Evolutionary conservation across 1,140 invertebrate species (phyloP), one percentile per base, ranked within the genome.

Genomic region (Trigoniulus corallinus): DNA sequence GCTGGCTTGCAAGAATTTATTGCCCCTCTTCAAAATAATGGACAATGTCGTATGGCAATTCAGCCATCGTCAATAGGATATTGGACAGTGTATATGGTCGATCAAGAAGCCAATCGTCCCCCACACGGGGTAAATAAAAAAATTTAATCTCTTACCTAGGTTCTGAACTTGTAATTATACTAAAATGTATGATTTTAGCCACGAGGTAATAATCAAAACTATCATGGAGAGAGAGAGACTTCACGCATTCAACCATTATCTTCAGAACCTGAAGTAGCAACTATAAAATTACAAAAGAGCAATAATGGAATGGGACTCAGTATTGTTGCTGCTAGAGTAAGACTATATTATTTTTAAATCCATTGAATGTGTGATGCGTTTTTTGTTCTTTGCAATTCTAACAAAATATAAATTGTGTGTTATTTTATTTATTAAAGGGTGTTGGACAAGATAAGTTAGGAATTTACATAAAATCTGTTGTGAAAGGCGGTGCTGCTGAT

Each of bases 381-480:
- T 48, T 48, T 57, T 21, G 43, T 48, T 18, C 50, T 45, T 10
- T 18, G 7, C 13, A 24, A n/a, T n/a, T n/a, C n/a, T n/a, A 7
- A 34, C 15, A 34, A 34, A 34, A 34, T 20, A 7, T 20, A 7
- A 44, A 7, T 24, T 20, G 21, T 37, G 2, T 56, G 53, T 52
- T 57, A 54, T 63, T 63, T 58, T 54, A 66, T n/a, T n/a, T n/a
- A n/a, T n/a, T 71, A 23, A 61, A 88, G 84, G 86, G 92, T 26
- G 80, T 84, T 40, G 82, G 82, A n/a, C 87, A 91, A 62, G 81
- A 84, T 59, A 80, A 86, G 58, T 70, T 93, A 41, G 93, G 93
- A 29, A 97, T 97, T 63, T 98, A 97, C 65, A 93, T 98, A 51
- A 97, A 97, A 70, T 93, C 89, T 50, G 92, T 98, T 21, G 92